These are phyloP conservation scores for Phenganax stokvisi DNA, from an alignment of 92 coral and sea anemone genomes.

Conservation along the genomic window DNA sequence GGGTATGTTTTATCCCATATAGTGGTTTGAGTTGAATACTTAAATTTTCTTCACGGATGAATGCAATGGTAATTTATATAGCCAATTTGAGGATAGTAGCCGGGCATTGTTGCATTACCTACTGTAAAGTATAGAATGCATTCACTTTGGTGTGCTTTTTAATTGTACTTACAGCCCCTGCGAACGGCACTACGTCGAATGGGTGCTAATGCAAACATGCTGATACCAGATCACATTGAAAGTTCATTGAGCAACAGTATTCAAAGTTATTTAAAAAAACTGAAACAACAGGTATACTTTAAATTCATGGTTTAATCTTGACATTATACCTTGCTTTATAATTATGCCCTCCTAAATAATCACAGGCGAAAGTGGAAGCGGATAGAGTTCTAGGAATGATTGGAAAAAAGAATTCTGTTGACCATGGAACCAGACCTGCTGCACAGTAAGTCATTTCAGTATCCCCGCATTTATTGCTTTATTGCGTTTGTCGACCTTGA, in stretches of 20 bases:
- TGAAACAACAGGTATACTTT: constrained; percentile 82
- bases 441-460: constrained; percentile 51
- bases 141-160: neutral
- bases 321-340: neutral
- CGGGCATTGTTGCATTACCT: too few relatives aligned
- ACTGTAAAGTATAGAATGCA: neutral
- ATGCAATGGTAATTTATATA: neutral
- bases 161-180: constrained; percentile 59
- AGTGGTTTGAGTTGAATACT: neutral
- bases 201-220: constrained; percentile 78
- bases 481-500: neutral
- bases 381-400: constrained; percentile 68
- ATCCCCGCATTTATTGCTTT: neutral
- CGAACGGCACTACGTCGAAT: constrained; percentile 95
- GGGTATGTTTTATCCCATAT: too few relatives aligned
- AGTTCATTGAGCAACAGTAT: constrained; percentile 68
- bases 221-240: constrained; percentile 89
- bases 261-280: constrained; percentile 79
- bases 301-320: neutral
- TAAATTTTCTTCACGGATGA: neutral
- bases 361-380: constrained; percentile 84
- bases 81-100: too few relatives aligned
- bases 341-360: neutral
- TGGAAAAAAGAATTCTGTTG: constrained; percentile 66
- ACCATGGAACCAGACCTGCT: constrained; percentile 52